Evolutionary conservation across 2,797 vertebrate species (phyloP).

Genomic region (Furcifer pardalis): DNA sequence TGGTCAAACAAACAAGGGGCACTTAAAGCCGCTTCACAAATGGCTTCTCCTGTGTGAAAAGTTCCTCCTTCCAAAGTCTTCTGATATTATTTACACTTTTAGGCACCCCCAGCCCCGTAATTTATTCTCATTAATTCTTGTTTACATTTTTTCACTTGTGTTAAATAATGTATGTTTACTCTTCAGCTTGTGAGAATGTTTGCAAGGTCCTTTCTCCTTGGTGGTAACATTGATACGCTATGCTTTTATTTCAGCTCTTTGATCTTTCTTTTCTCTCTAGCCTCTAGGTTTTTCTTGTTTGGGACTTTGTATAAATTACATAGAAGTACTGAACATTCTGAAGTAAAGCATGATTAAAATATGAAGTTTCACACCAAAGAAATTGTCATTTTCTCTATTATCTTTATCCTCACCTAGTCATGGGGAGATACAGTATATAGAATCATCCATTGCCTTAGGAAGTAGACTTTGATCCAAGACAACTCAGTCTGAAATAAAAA

Average conservation of each 20-base stretch:
- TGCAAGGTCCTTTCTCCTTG: conserved; percentile 20
- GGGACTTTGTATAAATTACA: not conserved
- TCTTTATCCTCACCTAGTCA: no score
- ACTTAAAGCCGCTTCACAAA: not conserved
- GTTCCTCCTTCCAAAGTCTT: conserved; percentile 16
- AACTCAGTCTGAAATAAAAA: no score
- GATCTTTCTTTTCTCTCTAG: conserved; percentile 27
- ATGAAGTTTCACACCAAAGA: conserved; percentile 10
- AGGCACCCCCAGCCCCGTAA: conserved; percentile 11
- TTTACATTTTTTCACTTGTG: conserved; percentile 36
- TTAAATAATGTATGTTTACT: conserved; percentile 45
- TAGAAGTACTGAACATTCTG: conserved; percentile 31
- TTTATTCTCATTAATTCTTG: conserved; percentile 37
- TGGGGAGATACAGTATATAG: no score
- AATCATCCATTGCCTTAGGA: no score
- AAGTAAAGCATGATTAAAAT: conserved; percentile 24
- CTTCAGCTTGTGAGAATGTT: conserved; percentile 29
- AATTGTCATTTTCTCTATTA: not conserved
- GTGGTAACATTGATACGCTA: conserved; percentile 34
- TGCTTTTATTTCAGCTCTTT: conserved; percentile 26
- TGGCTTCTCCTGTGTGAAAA: conserved; percentile 21
- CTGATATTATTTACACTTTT: conserved; percentile 11
- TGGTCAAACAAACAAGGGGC: conserved; percentile 9
- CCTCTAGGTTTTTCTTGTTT: conserved; percentile 33
- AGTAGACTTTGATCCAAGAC: no score